These are phyloP conservation scores for Telmatherina bonti DNA, from an alignment of 2,797 vertebrate species.

Conservation along the genomic window DNA sequence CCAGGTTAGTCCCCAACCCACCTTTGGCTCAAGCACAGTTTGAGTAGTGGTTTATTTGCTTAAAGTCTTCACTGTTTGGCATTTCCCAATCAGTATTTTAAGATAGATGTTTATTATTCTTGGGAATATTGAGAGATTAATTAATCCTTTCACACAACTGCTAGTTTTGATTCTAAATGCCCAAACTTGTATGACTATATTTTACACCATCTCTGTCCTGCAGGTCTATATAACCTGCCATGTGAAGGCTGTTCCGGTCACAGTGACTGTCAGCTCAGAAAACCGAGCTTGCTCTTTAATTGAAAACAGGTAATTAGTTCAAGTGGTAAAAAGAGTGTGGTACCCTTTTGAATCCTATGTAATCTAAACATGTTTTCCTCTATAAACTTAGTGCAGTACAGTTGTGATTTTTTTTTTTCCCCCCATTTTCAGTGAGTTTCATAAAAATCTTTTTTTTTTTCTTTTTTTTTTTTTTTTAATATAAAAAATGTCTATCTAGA, in stretches of 20 bases:
- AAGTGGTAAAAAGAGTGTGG: not conserved
- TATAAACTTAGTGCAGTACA: not conserved
- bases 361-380: not conserved
- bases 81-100: not conserved
- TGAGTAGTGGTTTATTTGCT: too few species aligned
- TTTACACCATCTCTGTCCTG: not conserved
- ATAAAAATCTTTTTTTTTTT: not conserved
- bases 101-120: not conserved
- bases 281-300: constrained; percentile 78
- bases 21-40: not conserved
- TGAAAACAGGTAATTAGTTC: constrained; percentile 60
- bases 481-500: constrained; percentile 43
- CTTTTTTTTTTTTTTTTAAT: too few species aligned
- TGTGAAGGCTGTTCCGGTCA: constrained; percentile 68
- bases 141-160: not conserved
- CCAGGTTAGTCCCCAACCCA: constrained; percentile 34
- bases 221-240: constrained; percentile 78
- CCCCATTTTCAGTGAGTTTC: not conserved
- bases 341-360: not conserved
- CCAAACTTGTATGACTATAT: not conserved
- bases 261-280: constrained; percentile 14
- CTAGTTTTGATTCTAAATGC: not conserved
- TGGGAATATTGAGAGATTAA: not conserved
- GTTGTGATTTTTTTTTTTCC: not conserved
- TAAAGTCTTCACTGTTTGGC: too few species aligned